These are phyloP conservation scores for Operophtera brumata DNA, from an alignment of 2,888 invertebrate species.

Conservation along the genomic window DNA sequence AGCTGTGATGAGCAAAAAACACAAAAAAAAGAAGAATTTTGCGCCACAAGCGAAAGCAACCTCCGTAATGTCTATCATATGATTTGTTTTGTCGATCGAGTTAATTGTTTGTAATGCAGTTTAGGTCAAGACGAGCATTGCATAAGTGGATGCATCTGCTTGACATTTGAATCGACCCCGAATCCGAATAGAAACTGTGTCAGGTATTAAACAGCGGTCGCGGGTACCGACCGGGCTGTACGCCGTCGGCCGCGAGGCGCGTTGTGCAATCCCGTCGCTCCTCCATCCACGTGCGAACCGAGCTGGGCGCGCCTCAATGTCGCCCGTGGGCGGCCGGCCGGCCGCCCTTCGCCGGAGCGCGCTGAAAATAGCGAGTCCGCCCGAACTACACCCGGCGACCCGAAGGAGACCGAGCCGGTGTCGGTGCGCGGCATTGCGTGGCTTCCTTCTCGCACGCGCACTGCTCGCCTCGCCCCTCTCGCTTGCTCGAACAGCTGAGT, in stretches of 20 bases:
- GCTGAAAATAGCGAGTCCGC: constrained; percentile 61
- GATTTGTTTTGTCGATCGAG: background rate
- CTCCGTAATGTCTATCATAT: too few species aligned
- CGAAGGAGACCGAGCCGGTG: constrained; percentile 52
- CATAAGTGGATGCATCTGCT: constrained; percentile 79
- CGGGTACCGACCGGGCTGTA: constrained; percentile 57
- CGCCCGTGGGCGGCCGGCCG: constrained; percentile 75
- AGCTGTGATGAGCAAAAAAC: too few species aligned
- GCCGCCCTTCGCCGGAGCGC: constrained; percentile 53
- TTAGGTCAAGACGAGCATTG: constrained; percentile 63
- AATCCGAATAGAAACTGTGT: constrained; percentile 81
- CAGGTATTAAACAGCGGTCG: constrained; percentile 68
- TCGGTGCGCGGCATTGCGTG: constrained; percentile 24
- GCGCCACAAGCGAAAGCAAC: too few species aligned
- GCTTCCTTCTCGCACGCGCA: constrained; percentile 53
- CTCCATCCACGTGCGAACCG: constrained; percentile 64
- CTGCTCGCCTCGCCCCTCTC: constrained; percentile 47
- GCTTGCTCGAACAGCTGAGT: constrained; percentile 76
- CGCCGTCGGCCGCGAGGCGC: constrained; percentile 51
- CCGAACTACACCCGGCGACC: constrained; percentile 48
- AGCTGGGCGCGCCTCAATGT: constrained; percentile 77
- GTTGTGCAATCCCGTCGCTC: constrained; percentile 78
- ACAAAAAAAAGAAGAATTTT: too few species aligned
- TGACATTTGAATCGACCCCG: constrained; percentile 81
- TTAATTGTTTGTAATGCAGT: constrained; percentile 38